phyloP scores from a whole-genome alignment of 2,113 vertebrate genomes.

The Pterocles orientalis region DNA sequence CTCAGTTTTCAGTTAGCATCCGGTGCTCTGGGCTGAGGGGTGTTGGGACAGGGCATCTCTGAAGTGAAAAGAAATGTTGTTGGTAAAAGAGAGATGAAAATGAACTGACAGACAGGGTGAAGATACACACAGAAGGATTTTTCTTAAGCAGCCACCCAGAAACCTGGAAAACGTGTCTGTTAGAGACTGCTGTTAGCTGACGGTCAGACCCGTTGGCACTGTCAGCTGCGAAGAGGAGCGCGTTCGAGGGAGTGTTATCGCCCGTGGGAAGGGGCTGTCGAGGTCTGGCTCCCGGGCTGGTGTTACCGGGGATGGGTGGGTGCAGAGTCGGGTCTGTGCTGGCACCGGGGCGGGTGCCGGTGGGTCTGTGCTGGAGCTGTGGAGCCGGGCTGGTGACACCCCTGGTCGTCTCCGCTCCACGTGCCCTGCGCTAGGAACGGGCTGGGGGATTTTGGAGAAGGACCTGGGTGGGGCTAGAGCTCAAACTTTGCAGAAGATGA shows the following conservation, averaged over 20 bases:
- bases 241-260: fast-evolving
- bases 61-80: background rate
- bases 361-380: background rate
- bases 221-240: background rate
- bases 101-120: background rate
- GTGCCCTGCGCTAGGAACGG: fast-evolving
- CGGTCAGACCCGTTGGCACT: background rate
- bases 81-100: background rate
- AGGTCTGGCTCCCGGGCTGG: background rate
- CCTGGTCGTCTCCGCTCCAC: fast-evolving
- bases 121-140: background rate
- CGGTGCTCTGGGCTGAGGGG: background rate
- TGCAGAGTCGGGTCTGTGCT: fast-evolving
- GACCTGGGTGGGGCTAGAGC: background rate
- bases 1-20: background rate
- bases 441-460: background rate
- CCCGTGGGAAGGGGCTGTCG: background rate
- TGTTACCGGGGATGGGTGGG: background rate
- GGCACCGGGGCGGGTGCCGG: fast-evolving
- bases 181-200: background rate
- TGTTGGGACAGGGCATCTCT: background rate
- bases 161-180: background rate
- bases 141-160: background rate
- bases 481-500: background rate
- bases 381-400: background rate